Evolutionary conservation across 2,888 invertebrate genomes (phyloP).

Genomic region (Drosophila kokeensis): DNA sequence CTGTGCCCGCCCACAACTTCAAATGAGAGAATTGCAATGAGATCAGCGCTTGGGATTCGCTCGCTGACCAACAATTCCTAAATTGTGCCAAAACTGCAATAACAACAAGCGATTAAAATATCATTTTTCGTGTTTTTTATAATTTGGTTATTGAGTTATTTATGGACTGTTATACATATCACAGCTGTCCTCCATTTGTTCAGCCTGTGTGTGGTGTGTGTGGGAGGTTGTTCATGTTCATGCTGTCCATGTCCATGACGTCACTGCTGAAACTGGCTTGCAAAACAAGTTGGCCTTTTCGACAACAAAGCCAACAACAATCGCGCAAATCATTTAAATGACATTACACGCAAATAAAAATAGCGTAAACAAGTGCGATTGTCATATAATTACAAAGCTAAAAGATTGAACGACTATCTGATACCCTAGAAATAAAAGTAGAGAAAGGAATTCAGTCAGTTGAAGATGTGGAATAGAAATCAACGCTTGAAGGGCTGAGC

Average conservation of each 20-base stretch:
- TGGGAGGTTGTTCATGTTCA: constrained; percentile 63
- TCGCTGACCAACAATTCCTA: constrained; percentile 46
- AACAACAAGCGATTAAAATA: constrained; percentile 37
- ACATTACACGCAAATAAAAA: constrained; percentile 75
- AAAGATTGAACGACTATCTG: not conserved
- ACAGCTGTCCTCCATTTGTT: constrained; percentile 34
- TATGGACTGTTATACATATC: constrained; percentile 69
- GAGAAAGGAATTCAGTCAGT: not conserved
- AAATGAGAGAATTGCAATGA: constrained; percentile 63
- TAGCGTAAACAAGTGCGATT: constrained; percentile 52
- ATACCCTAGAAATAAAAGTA: constrained; percentile 32
- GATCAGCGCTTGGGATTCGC: constrained; percentile 59
- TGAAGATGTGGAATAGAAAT: not conserved
- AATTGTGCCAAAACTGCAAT: constrained; percentile 24
- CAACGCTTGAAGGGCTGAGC: not conserved
- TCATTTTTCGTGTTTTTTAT: constrained; percentile 26
- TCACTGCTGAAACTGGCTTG: constrained; percentile 64
- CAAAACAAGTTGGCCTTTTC: constrained; percentile 76
- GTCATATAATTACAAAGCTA: not conserved
- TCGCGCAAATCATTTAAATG: constrained; percentile 76
- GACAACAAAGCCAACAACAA: constrained; percentile 56
- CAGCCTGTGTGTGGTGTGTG: constrained; percentile 30
- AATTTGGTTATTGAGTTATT: constrained; percentile 43
- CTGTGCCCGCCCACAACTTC: constrained; percentile 49
- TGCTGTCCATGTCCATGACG: constrained; percentile 67